Base-by-base conservation (phyloP, 1,140 invertebrate genomes). In the Heterodera schachtii region DNA sequence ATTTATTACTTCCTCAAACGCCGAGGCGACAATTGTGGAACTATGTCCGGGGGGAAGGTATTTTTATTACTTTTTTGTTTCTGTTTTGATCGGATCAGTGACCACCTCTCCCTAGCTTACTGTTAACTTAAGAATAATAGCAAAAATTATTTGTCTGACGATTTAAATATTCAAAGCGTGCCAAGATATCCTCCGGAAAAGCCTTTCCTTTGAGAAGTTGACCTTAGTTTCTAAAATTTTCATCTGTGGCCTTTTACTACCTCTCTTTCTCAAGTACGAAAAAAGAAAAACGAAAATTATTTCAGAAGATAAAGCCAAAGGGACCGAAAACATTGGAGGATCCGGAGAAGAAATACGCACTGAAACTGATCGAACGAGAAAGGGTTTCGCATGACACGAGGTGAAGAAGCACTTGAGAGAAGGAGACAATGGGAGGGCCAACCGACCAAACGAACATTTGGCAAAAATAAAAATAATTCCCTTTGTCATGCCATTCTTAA, bases 351-450 rank as follows among this genome's bases (percentile, higher is more conserved):
- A 98, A 98, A 91, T 97, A 98, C 89, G 92, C 94, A 57, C 90
- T 99, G 77, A 94, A 95, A 57, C 91, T 99, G n/a, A 93, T 97
- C 76, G 94, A 97, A 90, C 95, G 94, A 91, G 77, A 80, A 41
- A 76, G 78, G 46, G 75, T 89, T 74, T 82, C 80, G 21, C 80
- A 84, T 81, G 84, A 87, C 78, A 87, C 86, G n/a, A 49, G 79
- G 57, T 80, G 73, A 66, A 93, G 82, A 92, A 16, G 9, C 49
- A 52, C 8, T 52, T 46, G 69, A 41, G 13, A 41, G 2, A 2
- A 8, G 2, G 49, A 52, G 49, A 52, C 6, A 11, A 52, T 0
- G 49, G 49, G 49, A 52, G 11, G 49, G 49, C 49, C 49, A 31
- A 31, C 31, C 31, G 31, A 31, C 31, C 0, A 52, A 52, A 52